Evolutionary conservation across 2,797 vertebrate species (phyloP).

Genomic region (Macrochelys suwanniensis): DNA sequence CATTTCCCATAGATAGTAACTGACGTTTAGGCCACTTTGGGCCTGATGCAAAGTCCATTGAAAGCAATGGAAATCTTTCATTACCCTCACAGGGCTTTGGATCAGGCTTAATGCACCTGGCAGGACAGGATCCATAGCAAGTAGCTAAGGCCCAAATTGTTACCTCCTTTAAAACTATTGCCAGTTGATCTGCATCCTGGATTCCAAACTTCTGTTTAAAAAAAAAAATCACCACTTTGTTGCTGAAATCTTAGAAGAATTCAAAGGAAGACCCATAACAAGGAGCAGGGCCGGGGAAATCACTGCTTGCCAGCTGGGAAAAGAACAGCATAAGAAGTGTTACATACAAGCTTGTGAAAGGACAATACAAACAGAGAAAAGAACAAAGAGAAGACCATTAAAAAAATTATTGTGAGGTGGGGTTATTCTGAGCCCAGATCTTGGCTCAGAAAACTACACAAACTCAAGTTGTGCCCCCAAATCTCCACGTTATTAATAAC

Average conservation of each 20-base stretch:
- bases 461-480: too few relatives aligned
- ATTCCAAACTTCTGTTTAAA: constrained; percentile 44
- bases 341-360: background rate
- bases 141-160: background rate
- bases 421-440: background rate
- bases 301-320: background rate
- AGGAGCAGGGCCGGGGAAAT: background rate
- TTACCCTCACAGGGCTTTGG: background rate
- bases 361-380: background rate
- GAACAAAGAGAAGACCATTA: background rate
- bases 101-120: background rate
- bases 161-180: constrained; percentile 7
- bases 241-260: constrained; percentile 43
- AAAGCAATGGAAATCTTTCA: background rate
- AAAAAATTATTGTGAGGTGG: too few relatives aligned
- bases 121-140: background rate
- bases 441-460: background rate
- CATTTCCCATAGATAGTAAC: background rate
- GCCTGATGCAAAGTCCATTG: background rate
- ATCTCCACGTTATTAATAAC: background rate
- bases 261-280: constrained; percentile 54
- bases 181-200: background rate
- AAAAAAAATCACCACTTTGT: background rate
- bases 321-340: background rate
- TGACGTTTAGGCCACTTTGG: background rate